A percentile compares a stretch with the other conserved stretches of the same genome.
phyloP scores from a whole-genome alignment of 2,888 invertebrate genomes.

The Drosophila neutralis region DNA sequence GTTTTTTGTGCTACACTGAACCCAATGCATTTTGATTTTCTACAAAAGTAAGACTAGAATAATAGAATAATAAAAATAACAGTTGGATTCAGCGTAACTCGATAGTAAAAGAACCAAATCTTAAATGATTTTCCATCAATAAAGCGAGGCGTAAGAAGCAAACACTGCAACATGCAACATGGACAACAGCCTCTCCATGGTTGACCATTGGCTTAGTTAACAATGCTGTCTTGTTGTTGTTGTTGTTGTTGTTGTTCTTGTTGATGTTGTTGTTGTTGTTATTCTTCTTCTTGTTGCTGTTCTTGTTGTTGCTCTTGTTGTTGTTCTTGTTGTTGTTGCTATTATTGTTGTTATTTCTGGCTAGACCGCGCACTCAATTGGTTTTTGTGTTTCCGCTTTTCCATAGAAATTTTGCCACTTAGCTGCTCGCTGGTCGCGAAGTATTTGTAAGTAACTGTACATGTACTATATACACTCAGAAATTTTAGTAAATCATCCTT shows the following conservation, averaged over 20 bases:
- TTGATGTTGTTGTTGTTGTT: neutral
- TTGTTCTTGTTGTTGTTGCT: neutral
- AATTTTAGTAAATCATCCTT: neutral
- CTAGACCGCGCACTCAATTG: conserved; percentile 51
- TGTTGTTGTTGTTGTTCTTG: neutral
- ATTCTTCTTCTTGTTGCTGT: neutral
- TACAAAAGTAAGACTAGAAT: neutral
- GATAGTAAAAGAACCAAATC: neutral
- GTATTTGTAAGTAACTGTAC: conserved; percentile 46
- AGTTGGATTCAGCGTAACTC: too few relatives aligned
- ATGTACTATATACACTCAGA: conserved; percentile 1
- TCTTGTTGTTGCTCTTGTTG: conserved; percentile 6
- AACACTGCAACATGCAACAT: neutral
- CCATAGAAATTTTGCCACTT: conserved; percentile 74
- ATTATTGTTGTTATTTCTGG: conserved; percentile 25
- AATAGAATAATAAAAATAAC: neutral
- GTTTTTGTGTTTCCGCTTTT: conserved; percentile 68
- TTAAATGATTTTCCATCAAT: neutral
- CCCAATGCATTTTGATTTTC: neutral
- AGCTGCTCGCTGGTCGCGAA: conserved; percentile 16
- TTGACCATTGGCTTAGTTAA: conserved; percentile 59
- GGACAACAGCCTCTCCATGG: neutral
- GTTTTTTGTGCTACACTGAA: neutral
- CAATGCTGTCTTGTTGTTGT: conserved; percentile 1
- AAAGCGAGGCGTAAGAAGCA: neutral